A percentile compares a stretch with the other conserved stretches of the same genome.
Conservation (phyloP, 2,797 vertebrate species). For the Myotis daubentonii region DNA sequence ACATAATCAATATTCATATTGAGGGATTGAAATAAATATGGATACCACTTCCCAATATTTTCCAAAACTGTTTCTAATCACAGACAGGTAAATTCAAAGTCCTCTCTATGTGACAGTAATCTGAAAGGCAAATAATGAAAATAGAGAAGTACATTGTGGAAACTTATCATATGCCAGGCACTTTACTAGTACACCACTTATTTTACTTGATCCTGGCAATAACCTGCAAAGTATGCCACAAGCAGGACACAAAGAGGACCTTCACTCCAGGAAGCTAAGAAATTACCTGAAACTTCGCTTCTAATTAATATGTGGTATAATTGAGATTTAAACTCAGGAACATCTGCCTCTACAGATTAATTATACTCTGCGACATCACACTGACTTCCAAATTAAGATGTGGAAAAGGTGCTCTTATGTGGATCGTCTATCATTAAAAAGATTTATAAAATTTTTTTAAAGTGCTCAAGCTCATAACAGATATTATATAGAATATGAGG, state of each 20-base stretch:
- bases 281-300: slow-evolving; percentile 20
- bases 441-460: background rate
- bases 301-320: slow-evolving; percentile 5
- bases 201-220: slow-evolving; percentile 1
- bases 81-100: slow-evolving; percentile 22
- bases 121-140: slow-evolving; percentile 30
- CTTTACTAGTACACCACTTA: background rate
- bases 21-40: slow-evolving; percentile 6
- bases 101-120: background rate
- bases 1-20: background rate
- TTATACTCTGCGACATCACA: background rate
- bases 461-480: background rate
- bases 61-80: slow-evolving; percentile 28
- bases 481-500: slow-evolving; percentile 1
- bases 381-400: slow-evolving; percentile 5
- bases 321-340: slow-evolving; percentile 45
- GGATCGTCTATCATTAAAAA: background rate
- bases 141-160: background rate
- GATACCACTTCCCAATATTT: background rate
- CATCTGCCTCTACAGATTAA: slow-evolving; percentile 4
- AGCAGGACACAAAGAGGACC: background rate
- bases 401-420: background rate
- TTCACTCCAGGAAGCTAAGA: background rate
- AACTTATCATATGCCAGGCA: background rate
- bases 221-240: background rate